Conservation (phyloP, 2,797 vertebrate species). For the Ptychobarbus kaznakovi region DNA sequence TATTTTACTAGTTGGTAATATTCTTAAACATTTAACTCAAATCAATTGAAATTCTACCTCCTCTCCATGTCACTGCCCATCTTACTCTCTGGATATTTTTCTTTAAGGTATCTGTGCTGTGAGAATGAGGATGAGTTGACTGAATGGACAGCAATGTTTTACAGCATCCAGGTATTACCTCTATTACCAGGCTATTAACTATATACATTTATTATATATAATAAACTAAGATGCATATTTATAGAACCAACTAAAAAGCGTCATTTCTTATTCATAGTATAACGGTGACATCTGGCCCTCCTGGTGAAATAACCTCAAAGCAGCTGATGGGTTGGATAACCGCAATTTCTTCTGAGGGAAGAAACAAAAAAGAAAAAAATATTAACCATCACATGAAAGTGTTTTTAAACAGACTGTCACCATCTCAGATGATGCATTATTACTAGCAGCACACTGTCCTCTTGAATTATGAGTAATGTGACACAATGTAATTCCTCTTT, state of each 20-base stretch:
- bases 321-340: not conserved
- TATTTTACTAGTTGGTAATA: not conserved
- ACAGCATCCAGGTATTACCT: slow-evolving; percentile 77
- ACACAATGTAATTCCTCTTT: not conserved
- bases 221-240: not conserved
- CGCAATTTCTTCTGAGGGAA: not conserved
- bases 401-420: not conserved
- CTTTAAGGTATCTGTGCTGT: slow-evolving; percentile 83
- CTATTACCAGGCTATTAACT: no score
- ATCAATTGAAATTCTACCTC: not conserved
- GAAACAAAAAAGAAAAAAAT: not conserved
- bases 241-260: not conserved
- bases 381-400: not conserved
- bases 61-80: not conserved
- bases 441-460: not conserved
- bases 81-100: not conserved
- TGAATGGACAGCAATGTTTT: slow-evolving; percentile 81
- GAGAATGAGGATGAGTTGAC: slow-evolving; percentile 78
- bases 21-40: not conserved
- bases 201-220: no score
- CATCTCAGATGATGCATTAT: not conserved
- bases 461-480: not conserved
- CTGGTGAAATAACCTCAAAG: slow-evolving; percentile 23
- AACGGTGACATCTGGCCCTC: slow-evolving; percentile 34
- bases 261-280: slow-evolving; percentile 21